Evolutionary conservation across 2,797 vertebrate genomes (phyloP), one percentile per base, ranked within the genome.

Genomic region (Atherinosoma microstoma): DNA sequence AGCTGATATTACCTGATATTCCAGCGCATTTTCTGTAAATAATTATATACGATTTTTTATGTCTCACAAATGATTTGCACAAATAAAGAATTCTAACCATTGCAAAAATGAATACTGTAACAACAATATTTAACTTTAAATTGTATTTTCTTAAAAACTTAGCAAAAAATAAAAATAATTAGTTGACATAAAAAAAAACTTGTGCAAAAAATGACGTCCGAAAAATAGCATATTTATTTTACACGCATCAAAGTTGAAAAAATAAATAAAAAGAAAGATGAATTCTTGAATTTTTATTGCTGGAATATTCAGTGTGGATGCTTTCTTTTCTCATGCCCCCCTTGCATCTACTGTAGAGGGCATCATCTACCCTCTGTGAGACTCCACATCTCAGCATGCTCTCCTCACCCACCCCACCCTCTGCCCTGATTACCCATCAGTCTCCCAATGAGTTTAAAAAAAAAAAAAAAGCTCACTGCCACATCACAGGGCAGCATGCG

Each of bases 281-380:
- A 69, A 38, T 0, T 29, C 0, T 63, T 67, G 6, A 24, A 53
- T 38, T 3, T 68, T 53, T 12, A 34, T 15, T 12, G 22, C 18
- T 78, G n/a, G 66, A 15, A 54, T 7, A 32, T 34, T 32, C 6
- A 5, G 0, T 15, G 54, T n/a, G 59, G 36, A 45, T 58, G 61
- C 59, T 40, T 56, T 53, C 5, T 22, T 56, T 67, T 47, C 42
- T 40, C 65, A 29, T 60, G 40, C 62, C 82, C 82, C 80, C 74
- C 78, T 56, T 34, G 32, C 76, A 68, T 92, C 86, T 93, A 93
- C 91, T 94, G 91, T 93, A 95, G 94, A 94, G 93, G 93, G 93
- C 94, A 94, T 94, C 92, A 88, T 94, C 85, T 72, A 76, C 90
- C 93, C 24, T 27, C 87, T 76, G 71, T 84, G 79, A 87, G 80